phyloP scores from a whole-genome alignment of 2,888 invertebrate species.

The Lumbricus terrestris region DNA sequence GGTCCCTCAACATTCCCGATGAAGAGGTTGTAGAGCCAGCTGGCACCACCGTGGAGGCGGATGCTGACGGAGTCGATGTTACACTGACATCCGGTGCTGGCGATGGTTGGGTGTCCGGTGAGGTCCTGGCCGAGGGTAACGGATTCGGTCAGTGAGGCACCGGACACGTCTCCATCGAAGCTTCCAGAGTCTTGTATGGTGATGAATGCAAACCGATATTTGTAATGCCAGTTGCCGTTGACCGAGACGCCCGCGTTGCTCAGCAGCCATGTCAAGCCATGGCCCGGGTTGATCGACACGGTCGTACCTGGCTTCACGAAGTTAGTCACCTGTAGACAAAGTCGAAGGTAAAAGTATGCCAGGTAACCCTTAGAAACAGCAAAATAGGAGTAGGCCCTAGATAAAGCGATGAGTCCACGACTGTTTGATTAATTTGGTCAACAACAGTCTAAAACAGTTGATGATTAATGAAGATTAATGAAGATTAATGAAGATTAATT shows the following conservation, averaged over 20 bases:
- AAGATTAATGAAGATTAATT: too few species aligned
- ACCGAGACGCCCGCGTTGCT: not conserved
- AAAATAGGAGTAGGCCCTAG: not conserved
- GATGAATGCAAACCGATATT: constrained; percentile 19
- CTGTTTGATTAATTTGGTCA: not conserved
- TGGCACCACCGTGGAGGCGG: constrained; percentile 24
- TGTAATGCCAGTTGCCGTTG: constrained; percentile 26
- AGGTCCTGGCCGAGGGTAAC: constrained; percentile 8
- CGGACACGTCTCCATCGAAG: constrained; percentile 21
- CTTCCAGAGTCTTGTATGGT: constrained; percentile 17
- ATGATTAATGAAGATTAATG: not conserved
- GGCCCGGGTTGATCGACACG: not conserved
- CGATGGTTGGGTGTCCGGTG: constrained; percentile 15
- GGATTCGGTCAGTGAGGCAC: constrained; percentile 12
- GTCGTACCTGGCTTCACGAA: constrained; percentile 17
- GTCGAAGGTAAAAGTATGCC: not conserved
- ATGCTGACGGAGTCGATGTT: constrained; percentile 20
- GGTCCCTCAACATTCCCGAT: not conserved
- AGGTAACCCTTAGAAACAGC: not conserved
- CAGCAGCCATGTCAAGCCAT: constrained; percentile 17
- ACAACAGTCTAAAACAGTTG: not conserved
- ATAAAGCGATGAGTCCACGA: too few species aligned
- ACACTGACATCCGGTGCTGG: constrained; percentile 19
- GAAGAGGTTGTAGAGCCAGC: constrained; percentile 27
- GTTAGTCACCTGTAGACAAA: constrained; percentile 8